These are phyloP conservation scores for Punctoribates punctum DNA, from an alignment of 2,888 invertebrate species.

Conservation along the genomic window DNA sequence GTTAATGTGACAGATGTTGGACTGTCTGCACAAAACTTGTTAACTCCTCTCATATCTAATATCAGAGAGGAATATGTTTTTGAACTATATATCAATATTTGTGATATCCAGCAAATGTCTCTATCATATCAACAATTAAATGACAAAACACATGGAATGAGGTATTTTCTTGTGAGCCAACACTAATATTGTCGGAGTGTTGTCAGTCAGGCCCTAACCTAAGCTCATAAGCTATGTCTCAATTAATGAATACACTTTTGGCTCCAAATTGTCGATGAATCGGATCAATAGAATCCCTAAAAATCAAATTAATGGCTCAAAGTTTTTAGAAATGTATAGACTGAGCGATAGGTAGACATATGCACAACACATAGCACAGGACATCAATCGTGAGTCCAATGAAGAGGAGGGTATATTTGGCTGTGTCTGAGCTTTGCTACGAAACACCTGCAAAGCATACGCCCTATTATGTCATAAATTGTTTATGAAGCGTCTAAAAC, in stretches of 20 bases:
- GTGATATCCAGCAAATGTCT: slow-evolving; percentile 1
- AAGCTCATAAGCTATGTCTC: slow-evolving; percentile 15
- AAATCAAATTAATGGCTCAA: slow-evolving; percentile 2
- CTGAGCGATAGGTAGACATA: background rate
- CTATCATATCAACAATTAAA: slow-evolving; percentile 13
- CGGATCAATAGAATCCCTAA: background rate
- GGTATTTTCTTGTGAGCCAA: too few relatives aligned
- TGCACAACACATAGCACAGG: background rate
- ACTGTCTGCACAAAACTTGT: background rate
- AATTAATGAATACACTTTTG: background rate
- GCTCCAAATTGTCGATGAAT: background rate
- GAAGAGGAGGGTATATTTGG: background rate
- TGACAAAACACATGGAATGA: background rate
- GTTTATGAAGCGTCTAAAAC: slow-evolving; percentile 23
- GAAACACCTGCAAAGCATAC: slow-evolving; percentile 20
- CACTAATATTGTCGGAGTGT: too few relatives aligned
- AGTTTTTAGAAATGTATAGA: background rate
- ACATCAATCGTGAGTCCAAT: background rate
- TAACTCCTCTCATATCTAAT: slow-evolving; percentile 22
- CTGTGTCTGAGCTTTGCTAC: background rate
- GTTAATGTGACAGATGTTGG: slow-evolving; percentile 23
- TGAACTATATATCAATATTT: background rate
- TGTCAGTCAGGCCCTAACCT: background rate
- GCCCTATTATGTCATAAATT: slow-evolving; percentile 25
- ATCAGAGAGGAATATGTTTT: background rate